Evolutionary conservation across 1,140 invertebrate species (phyloP).

Genomic region (Radopholus similis): DNA sequence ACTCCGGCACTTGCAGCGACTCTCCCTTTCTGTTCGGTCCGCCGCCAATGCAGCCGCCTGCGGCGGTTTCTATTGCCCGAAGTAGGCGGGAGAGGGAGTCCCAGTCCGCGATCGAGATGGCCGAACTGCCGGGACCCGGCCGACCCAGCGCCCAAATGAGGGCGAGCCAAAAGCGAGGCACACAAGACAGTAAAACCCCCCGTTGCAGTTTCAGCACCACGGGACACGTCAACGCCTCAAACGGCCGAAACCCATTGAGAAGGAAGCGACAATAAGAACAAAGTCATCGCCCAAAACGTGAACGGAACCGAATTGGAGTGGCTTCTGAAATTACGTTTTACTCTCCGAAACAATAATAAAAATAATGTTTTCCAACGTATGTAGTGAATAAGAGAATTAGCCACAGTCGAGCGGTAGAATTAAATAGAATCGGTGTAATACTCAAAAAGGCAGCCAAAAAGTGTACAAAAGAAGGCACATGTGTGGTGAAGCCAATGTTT

Average conservation of each 20-base stretch:
- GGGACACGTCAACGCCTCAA: not conserved
- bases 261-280: not conserved
- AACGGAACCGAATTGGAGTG: too few relatives aligned
- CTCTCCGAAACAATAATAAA: too few relatives aligned
- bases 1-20: not conserved
- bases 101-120: not conserved
- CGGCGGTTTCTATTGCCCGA: not conserved
- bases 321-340: too few relatives aligned
- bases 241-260: not conserved
- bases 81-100: not conserved
- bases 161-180: not conserved
- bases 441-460: too few relatives aligned
- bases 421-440: too few relatives aligned
- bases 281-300: too few relatives aligned
- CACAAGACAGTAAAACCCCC: not conserved
- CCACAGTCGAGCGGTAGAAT: too few relatives aligned
- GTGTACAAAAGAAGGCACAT: too few relatives aligned
- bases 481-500: too few relatives aligned
- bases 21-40: slow-evolving; percentile 10
- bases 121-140: not conserved
- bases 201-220: not conserved
- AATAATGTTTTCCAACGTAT: too few relatives aligned
- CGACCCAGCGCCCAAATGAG: not conserved
- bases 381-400: too few relatives aligned
- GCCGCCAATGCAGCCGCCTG: not conserved